phyloP scores from a whole-genome alignment of 2,113 vertebrate genomes.

The Microtus montanus region DNA sequence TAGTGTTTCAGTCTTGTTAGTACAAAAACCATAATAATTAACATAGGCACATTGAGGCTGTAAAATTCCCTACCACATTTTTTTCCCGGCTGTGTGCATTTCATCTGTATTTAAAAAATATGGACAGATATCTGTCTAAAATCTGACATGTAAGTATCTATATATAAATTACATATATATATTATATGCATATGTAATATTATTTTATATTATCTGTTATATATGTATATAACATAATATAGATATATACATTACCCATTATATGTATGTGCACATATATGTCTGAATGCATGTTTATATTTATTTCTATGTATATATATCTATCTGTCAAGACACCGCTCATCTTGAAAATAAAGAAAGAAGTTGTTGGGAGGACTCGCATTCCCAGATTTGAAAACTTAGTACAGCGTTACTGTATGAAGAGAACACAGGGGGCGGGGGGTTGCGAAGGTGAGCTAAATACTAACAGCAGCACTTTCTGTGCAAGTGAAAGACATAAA shows the following conservation, averaged over 20 bases:
- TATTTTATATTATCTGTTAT: too few species aligned
- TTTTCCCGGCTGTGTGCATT: background rate
- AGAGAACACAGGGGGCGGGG: background rate
- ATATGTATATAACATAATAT: too few species aligned
- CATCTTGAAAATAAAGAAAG: constrained; percentile 21
- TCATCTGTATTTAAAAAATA: background rate
- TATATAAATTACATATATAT: background rate
- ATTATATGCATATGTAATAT: too few species aligned
- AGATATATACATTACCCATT: too few species aligned
- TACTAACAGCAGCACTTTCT: background rate
- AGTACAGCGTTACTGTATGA: background rate
- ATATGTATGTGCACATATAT: too few species aligned
- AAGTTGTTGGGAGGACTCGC: background rate
- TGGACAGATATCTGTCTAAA: background rate
- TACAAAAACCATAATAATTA: background rate
- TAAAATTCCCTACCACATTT: background rate
- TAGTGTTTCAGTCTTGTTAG: background rate
- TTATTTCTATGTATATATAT: too few species aligned
- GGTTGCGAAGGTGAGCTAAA: background rate
- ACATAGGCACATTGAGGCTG: background rate
- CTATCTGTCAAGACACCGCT: background rate
- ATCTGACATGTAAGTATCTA: background rate
- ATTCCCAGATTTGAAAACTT: constrained; percentile 26
- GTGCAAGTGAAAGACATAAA: background rate
- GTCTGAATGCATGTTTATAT: background rate